Percentiles rank a stretch among this genome's conserved stretches.
phyloP scores from a whole-genome alignment of 2,113 vertebrate genomes.

The Pseudopipra pipra region DNA sequence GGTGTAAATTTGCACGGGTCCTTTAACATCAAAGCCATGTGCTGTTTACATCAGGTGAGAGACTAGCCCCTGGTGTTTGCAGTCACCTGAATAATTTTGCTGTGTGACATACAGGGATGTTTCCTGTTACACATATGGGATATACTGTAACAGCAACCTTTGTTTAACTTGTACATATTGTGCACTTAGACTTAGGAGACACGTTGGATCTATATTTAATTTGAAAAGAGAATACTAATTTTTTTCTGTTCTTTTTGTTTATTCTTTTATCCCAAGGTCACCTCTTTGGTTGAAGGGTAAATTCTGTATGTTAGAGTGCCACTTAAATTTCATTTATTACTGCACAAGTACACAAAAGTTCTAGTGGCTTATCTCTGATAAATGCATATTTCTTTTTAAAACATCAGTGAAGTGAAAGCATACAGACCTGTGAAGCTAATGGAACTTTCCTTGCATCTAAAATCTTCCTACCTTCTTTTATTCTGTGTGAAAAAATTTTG shows the following conservation, averaged over 20 bases:
- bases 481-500: not conserved
- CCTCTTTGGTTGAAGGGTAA: not conserved
- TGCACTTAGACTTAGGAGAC: not conserved
- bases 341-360: not conserved
- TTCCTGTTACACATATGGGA: slow-evolving; percentile 38
- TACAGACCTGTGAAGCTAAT: not conserved
- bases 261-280: not conserved
- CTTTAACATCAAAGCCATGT: slow-evolving; percentile 61
- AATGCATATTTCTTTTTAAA: not conserved
- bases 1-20: slow-evolving; percentile 55
- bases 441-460: not conserved
- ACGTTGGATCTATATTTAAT: not conserved
- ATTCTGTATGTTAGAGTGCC: not conserved
- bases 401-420: not conserved
- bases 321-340: not conserved
- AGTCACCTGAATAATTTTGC: slow-evolving; percentile 67
- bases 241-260: not conserved
- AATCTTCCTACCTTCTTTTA: not conserved
- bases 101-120: slow-evolving; percentile 50
- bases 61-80: slow-evolving; percentile 63
- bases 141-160: not conserved
- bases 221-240: not conserved
- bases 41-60: slow-evolving; percentile 60
- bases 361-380: not conserved
- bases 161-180: not conserved